Evolutionary conservation across 1,140 invertebrate genomes (phyloP), one percentile per base, ranked within the genome.

Genomic region (Hycleus cichorii): DNA sequence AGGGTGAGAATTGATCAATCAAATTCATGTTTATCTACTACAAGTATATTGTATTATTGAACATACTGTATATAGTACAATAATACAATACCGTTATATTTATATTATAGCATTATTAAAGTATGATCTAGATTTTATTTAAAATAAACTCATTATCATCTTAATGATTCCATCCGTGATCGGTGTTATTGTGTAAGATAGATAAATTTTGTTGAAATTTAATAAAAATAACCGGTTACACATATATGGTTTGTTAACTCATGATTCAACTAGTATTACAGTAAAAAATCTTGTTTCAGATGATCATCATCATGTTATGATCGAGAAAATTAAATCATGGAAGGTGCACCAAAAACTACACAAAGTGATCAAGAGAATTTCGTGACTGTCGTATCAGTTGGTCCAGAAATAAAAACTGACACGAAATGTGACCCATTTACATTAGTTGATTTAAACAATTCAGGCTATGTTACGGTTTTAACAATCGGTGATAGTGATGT

Each of bases 311-410:
- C 11, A 39, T 40, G 18, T 49, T 55, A 8, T 47, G 40, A 47
- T 56, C 27, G 44, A 46, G 32, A 18, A 1, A 18, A 18, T 18
- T 18, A 18, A 18, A 18, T 18, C 18, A 45, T 47, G 49, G 38
- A 51, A 56, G 24, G 32, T 44, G 18, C 11, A 39, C 27, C 45
- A 12, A 54, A 47, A 58, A 39, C 57, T 39, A 56, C 62, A 39
- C 69, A 67, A 53, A 63, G 60, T 47, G 64, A 64, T 56, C 55
- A 57, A 27, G 76, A 74, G 47, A 81, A 84, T 45, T 86, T 84
- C 63, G 81, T 87, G 44, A 87, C 84, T 18, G 83, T 87, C n/a
- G 83, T 87, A 39, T 80, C 81, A 55, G 82, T 87, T n/a, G 80
- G 83, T 56, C 65, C 64, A 12, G 73, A 76, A 3, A 75, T 79